Conservation (phyloP, 2,888 invertebrate species). For the Plutella xylostella region DNA sequence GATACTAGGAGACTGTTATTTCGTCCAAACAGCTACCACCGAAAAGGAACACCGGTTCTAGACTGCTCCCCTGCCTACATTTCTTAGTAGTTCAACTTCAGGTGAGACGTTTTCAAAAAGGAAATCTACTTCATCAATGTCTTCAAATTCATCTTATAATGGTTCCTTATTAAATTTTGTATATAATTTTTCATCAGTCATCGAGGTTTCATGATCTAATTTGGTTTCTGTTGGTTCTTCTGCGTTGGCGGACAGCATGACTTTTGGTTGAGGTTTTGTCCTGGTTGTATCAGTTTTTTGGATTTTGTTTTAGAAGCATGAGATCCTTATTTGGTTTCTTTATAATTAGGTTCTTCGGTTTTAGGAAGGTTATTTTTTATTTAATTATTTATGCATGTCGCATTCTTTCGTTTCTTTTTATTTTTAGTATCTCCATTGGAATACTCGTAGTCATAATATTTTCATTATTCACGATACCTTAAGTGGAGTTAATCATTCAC, state of each 20-base stretch:
- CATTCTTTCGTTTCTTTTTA: no score
- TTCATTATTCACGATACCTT: background rate
- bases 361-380: no score
- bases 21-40: constrained; percentile 63
- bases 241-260: no score
- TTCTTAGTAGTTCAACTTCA: constrained; percentile 59
- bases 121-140: constrained; percentile 19
- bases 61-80: constrained; percentile 58
- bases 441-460: background rate
- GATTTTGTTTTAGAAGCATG: no score
- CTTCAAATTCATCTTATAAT: constrained; percentile 2
- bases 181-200: no score
- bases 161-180: no score
- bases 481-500: background rate
- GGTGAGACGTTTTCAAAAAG: constrained; percentile 60
- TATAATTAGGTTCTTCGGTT: no score
- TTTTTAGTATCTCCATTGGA: background rate
- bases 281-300: no score
- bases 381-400: background rate
- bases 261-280: no score
- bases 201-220: no score
- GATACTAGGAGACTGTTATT: constrained; percentile 50
- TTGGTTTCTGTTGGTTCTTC: no score
- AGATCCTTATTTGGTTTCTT: no score
- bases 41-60: constrained; percentile 49